Percentiles rank a stretch among this genome's conserved stretches.
Evolutionary conservation across 2,113 vertebrate species (phyloP).

Genomic region (Eubucco bourcierii): DNA sequence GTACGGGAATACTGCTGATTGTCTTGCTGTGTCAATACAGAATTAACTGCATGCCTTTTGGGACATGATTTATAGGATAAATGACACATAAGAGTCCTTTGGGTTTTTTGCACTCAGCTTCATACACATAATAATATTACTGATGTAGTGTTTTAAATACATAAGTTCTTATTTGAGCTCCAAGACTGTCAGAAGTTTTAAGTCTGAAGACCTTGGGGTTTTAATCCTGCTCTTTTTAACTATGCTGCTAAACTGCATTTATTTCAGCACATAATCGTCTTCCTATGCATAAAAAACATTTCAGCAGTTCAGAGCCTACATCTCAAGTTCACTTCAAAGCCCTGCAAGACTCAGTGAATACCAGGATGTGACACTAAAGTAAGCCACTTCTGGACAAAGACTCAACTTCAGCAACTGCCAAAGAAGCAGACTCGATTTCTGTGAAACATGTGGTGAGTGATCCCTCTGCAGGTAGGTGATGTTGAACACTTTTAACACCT

Average conservation of each 20-base stretch:
- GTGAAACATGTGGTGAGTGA: rapidly evolving
- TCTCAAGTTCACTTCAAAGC: background rate
- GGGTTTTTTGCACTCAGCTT: background rate
- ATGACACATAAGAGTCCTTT: background rate
- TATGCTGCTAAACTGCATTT: background rate
- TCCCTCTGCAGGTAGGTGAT: background rate
- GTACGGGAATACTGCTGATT: background rate
- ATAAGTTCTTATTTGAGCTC: background rate
- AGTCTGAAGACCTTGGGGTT: rapidly evolving
- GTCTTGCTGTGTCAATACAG: background rate
- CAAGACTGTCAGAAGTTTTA: background rate
- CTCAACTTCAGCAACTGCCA: background rate
- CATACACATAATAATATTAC: background rate
- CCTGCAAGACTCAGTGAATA: background rate
- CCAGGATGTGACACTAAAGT: background rate
- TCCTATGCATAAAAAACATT: background rate
- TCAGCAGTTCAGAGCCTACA: background rate
- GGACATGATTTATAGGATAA: background rate
- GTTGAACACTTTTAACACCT: rapidly evolving
- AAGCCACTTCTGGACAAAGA: background rate
- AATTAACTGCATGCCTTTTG: background rate
- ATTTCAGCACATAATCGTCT: background rate
- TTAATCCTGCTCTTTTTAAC: background rate
- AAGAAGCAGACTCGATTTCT: background rate
- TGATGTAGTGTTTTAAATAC: background rate